Evolutionary conservation across 2,113 vertebrate genomes (phyloP).

Genomic region (Mesembrinibis cayennensis): DNA sequence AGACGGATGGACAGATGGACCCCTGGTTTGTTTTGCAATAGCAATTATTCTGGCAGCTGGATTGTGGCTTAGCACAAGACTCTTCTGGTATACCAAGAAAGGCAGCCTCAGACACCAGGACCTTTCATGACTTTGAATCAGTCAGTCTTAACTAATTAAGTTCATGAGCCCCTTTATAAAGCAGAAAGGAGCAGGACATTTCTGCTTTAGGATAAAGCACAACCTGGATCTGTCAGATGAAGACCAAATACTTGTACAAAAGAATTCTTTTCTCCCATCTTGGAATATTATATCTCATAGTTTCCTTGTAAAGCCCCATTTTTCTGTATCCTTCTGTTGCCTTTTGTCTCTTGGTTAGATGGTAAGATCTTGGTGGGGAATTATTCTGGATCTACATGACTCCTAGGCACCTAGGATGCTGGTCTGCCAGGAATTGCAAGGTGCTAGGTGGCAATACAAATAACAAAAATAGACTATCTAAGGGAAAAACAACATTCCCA

Average conservation of each 20-base stretch:
- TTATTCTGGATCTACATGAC: background rate
- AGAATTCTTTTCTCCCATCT: background rate
- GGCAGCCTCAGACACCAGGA: background rate
- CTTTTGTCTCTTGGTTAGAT: background rate
- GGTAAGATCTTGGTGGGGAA: background rate
- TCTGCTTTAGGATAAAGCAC: constrained; percentile 38
- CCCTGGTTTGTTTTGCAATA: background rate
- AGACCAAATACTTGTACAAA: background rate
- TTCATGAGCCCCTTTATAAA: background rate
- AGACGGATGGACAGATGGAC: background rate
- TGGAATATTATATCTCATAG: background rate
- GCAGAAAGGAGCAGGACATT: background rate
- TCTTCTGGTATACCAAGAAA: background rate
- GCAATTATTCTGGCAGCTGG: background rate
- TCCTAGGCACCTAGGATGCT: background rate
- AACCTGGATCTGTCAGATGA: background rate
- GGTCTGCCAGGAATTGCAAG: background rate
- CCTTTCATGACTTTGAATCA: background rate
- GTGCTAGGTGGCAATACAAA: background rate
- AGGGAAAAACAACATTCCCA: background rate
- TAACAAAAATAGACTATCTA: background rate
- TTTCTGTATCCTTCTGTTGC: background rate
- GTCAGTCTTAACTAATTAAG: background rate
- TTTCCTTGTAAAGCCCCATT: background rate
- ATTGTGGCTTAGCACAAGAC: background rate